Conservation (phyloP, 2,797 vertebrate species). For the Urophycis tenuis region DNA sequence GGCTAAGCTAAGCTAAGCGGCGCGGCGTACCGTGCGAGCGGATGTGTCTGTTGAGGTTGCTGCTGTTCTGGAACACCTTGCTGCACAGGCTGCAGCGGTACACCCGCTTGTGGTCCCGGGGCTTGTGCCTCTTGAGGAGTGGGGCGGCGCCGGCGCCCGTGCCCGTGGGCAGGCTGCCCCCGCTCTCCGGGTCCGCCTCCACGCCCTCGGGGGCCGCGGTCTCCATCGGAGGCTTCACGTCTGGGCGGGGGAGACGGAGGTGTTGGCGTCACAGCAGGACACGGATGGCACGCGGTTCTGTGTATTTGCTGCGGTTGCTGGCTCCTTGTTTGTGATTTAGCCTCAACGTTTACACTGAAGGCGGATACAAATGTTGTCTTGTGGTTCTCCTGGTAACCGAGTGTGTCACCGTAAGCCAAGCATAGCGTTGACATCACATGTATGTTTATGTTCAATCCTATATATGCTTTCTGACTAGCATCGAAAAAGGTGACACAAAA, state of each 20-base stretch:
- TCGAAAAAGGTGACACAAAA: background rate
- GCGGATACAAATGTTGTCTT: background rate
- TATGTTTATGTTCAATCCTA: background rate
- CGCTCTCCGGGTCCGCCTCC: constrained; percentile 31
- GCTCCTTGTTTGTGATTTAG: background rate
- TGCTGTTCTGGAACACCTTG: constrained; percentile 98
- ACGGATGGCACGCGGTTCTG: background rate
- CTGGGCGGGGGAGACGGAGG: constrained; percentile 33
- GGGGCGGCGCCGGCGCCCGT: constrained; percentile 29
- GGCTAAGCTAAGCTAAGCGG: too few species aligned
- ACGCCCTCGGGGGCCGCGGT: constrained; percentile 24
- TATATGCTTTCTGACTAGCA: background rate
- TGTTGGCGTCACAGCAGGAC: background rate
- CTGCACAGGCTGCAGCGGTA: constrained; percentile 91
- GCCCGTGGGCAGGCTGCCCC: constrained; percentile 33
- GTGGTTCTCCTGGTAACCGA: background rate
- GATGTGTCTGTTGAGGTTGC: constrained; percentile 96
- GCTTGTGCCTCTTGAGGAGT: constrained; percentile 60
- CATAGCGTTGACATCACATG: background rate
- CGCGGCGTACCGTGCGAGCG: constrained; percentile 82
- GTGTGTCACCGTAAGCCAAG: background rate
- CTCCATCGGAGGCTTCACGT: constrained; percentile 37
- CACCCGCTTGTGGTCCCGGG: constrained; percentile 85
- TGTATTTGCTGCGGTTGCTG: background rate
- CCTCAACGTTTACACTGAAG: too few species aligned